Conservation (phyloP, 2,888 invertebrate genomes). For the Drosophila kokeensis region DNA sequence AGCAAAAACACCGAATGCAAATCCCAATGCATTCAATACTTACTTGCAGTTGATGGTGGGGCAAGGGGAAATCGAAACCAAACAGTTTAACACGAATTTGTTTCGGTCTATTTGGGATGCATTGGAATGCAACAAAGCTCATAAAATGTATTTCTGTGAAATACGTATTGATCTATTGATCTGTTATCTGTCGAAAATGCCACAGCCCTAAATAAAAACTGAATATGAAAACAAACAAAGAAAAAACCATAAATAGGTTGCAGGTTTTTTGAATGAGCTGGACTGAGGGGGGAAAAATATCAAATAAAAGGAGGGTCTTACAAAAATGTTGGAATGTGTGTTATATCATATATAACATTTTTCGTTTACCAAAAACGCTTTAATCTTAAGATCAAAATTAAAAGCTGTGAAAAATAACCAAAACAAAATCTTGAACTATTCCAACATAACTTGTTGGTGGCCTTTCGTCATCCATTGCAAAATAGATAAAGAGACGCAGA, state of each 20-base stretch:
- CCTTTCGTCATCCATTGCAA: slow-evolving; percentile 25
- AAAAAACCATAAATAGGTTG: background rate
- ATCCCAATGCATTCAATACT: slow-evolving; percentile 30
- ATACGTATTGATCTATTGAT: background rate
- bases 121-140: background rate
- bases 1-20: slow-evolving; percentile 8
- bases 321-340: background rate
- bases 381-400: background rate
- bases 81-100: slow-evolving; percentile 31
- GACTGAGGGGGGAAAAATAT: background rate
- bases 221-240: background rate
- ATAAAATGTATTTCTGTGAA: background rate
- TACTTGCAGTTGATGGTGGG: background rate
- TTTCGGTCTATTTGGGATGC: slow-evolving; percentile 3
- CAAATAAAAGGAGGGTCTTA: background rate
- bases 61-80: slow-evolving; percentile 8
- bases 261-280: background rate
- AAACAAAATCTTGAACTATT: background rate
- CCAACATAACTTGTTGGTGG: slow-evolving; percentile 2
- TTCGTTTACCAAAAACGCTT: background rate
- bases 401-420: background rate
- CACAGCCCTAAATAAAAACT: background rate
- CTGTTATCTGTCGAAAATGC: background rate
- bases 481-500: slow-evolving; percentile 14
- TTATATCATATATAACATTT: background rate